These are phyloP conservation scores for Trichechus manatus DNA, from an alignment of 2,113 vertebrate species.

Conservation along the genomic window DNA sequence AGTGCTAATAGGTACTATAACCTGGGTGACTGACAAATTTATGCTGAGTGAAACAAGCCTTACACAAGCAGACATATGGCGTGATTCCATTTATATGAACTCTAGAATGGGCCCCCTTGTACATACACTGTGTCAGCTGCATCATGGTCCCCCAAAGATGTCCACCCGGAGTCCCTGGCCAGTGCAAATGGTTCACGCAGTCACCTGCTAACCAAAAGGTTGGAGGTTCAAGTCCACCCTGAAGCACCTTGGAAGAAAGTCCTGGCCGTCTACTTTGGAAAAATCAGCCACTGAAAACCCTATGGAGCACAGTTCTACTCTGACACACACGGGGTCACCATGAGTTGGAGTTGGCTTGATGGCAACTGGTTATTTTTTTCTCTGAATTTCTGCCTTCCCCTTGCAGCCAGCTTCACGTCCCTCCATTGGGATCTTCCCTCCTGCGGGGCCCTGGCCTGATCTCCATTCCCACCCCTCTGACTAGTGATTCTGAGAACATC, in stretches of 20 bases:
- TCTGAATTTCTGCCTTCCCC: neutral
- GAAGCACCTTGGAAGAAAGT: neutral
- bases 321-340: too few relatives aligned
- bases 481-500: neutral
- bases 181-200: too few relatives aligned
- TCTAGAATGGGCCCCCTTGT: neutral
- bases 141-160: neutral
- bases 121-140: accelerated
- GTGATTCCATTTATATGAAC: accelerated
- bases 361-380: too few relatives aligned
- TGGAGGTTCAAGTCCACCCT: neutral
- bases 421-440: neutral
- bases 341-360: too few relatives aligned
- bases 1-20: accelerated
- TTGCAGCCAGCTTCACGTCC: neutral
- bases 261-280: neutral
- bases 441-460: neutral
- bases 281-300: neutral
- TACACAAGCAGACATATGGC: accelerated
- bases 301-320: too few relatives aligned
- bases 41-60: neutral
- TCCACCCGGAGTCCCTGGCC: neutral
- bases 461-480: neutral
- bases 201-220: too few relatives aligned
- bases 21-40: accelerated